Conservation (phyloP, 2,113 vertebrate genomes). For the Lagopus muta region DNA sequence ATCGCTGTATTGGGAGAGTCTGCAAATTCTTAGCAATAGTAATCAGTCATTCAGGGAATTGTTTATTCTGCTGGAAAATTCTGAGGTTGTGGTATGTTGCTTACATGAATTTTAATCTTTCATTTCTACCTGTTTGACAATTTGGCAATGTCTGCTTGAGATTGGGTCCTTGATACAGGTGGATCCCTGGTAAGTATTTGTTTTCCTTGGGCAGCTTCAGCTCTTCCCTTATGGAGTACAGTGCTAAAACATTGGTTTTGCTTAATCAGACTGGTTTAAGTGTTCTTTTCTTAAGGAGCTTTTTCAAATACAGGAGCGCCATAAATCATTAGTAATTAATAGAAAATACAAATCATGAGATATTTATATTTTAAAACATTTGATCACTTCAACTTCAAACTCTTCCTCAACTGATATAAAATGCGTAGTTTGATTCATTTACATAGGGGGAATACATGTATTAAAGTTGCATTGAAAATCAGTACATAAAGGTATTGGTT, state of each 20-base stretch:
- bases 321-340: not conserved
- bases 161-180: not conserved
- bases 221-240: not conserved
- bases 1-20: not conserved
- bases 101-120: not conserved
- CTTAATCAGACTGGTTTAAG: not conserved
- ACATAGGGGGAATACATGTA: fast-evolving
- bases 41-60: not conserved
- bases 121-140: not conserved
- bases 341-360: not conserved
- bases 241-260: not conserved
- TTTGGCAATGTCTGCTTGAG: not conserved
- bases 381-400: not conserved
- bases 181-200: not conserved
- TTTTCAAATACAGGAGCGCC: not conserved
- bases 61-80: not conserved
- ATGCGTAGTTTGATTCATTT: not conserved
- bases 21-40: not conserved
- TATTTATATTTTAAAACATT: not conserved
- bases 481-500: not conserved
- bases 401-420: not conserved
- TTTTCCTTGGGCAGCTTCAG: not conserved
- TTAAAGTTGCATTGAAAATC: not conserved
- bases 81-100: not conserved
- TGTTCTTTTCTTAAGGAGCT: not conserved